phyloP scores from a whole-genome alignment of 2,797 vertebrate genomes.

The Molossus molossus region DNA sequence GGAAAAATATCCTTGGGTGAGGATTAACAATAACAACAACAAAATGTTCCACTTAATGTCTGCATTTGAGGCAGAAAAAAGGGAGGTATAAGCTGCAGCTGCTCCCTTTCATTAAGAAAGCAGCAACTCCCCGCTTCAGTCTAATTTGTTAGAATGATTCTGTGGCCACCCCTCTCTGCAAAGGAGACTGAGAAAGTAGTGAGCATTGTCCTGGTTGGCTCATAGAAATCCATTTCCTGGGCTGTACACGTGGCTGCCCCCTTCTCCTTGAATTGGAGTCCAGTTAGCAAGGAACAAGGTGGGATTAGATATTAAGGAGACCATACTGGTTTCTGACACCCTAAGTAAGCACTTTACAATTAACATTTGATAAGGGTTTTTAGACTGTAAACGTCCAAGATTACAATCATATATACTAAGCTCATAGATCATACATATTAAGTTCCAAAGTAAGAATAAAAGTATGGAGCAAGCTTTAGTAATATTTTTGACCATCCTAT shows the following conservation, averaged over 20 bases:
- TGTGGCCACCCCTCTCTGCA: neutral
- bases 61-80: slow-evolving; percentile 28
- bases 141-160: neutral
- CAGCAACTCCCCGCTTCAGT: neutral
- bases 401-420: slow-evolving; percentile 19
- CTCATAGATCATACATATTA: neutral
- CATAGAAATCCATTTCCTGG: neutral
- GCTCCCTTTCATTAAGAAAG: neutral
- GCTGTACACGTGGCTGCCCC: neutral
- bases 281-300: slow-evolving; percentile 13
- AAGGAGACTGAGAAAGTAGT: neutral
- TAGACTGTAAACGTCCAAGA: slow-evolving; percentile 30
- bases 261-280: neutral
- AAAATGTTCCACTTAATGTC: neutral
- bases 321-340: neutral
- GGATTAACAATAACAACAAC: too few species aligned
- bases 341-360: neutral
- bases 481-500: neutral
- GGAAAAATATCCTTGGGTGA: too few species aligned
- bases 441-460: slow-evolving; percentile 50
- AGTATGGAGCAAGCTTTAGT: slow-evolving; percentile 49
- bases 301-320: neutral
- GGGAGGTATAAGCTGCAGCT: neutral
- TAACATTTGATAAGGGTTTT: slow-evolving; percentile 55
- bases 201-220: neutral